These are phyloP conservation scores for Chitala chitala DNA, from an alignment of 2,113 vertebrate species.

Conservation along the genomic window DNA sequence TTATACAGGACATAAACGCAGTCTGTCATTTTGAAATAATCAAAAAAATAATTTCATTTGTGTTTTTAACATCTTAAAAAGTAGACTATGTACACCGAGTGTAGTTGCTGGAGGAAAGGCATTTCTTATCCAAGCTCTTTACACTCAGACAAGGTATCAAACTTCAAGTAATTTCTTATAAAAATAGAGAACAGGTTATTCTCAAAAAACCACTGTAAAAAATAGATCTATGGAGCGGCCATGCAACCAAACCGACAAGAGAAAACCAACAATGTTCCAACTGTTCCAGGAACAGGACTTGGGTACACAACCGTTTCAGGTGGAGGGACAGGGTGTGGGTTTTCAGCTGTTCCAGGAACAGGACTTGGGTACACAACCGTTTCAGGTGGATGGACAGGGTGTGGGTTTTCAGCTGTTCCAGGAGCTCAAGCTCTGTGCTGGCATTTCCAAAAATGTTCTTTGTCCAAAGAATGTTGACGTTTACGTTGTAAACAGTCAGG, in stretches of 20 bases:
- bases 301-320: no score
- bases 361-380: no score
- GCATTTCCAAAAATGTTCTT: slow-evolving; percentile 46
- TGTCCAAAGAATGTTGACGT: slow-evolving; percentile 47
- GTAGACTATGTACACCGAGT: slow-evolving; percentile 57
- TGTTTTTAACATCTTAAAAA: slow-evolving; percentile 48
- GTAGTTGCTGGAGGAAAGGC: slow-evolving; percentile 34
- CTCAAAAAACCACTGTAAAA: slow-evolving; percentile 50
- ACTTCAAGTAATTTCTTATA: slow-evolving; percentile 62
- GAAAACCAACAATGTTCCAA: no score
- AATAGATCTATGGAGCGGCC: slow-evolving; percentile 56
- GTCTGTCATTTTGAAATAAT: slow-evolving; percentile 43
- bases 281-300: no score
- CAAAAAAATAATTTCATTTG: slow-evolving; percentile 56
- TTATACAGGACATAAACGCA: slow-evolving; percentile 47
- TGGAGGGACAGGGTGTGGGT: no score
- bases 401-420: slow-evolving; percentile 23
- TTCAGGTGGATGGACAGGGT: no score
- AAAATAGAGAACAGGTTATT: slow-evolving; percentile 61
- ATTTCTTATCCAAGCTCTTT: slow-evolving; percentile 10
- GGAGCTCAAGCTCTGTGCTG: slow-evolving; percentile 47
- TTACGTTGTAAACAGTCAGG: slow-evolving; percentile 57
- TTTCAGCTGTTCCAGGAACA: no score
- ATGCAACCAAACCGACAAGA: slow-evolving; percentile 35
- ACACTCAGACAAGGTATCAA: slow-evolving; percentile 44